Evolutionary conservation across 2,888 invertebrate genomes (phyloP), one percentile per base, ranked within the genome.

Genomic region (Rhorus exstirpatorius): DNA sequence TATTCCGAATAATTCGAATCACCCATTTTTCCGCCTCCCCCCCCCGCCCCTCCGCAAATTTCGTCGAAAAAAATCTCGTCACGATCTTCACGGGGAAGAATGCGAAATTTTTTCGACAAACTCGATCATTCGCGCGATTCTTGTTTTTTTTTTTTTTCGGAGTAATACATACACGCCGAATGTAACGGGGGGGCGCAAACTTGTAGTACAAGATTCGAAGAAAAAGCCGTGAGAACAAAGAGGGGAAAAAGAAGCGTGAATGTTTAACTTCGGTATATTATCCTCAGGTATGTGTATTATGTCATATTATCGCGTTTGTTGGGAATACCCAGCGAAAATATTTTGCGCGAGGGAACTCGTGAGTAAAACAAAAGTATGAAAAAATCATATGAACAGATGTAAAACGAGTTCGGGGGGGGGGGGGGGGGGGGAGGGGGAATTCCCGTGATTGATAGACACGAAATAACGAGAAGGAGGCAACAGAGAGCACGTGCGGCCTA

Each of bases 1-100:
- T 88, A 88, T 14, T 91, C 90, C 1, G 87, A 84, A 71, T 90
- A 90, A 68, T 86, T 87, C 1, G 89, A 83, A 55, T 92, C 90
- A n/a, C 89, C 89, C 89, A 91, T 92, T 85, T 83, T 82, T 3
- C 35, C 8, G 6, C 3, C 17, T 2, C 14, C n/a, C n/a, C n/a
- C n/a, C n/a, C n/a, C n/a, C n/a, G n/a, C n/a, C n/a, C n/a, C n/a
- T n/a, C n/a, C n/a, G n/a, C 8, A 38, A 21, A 44, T 12, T 35
- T 12, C 3, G 4, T 41, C 35, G 31, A 61, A n/a, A 35, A 61
- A 19, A n/a, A n/a, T n/a, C n/a, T n/a, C n/a, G n/a, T n/a, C n/a
- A n/a, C n/a, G n/a, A n/a, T n/a, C n/a, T n/a, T n/a, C n/a, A n/a
- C n/a, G n/a, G n/a, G n/a, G n/a, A n/a, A n/a, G 14, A 17, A 51